Conservation (phyloP, 1,140 invertebrate species). For the Chelonus insularis region DNA sequence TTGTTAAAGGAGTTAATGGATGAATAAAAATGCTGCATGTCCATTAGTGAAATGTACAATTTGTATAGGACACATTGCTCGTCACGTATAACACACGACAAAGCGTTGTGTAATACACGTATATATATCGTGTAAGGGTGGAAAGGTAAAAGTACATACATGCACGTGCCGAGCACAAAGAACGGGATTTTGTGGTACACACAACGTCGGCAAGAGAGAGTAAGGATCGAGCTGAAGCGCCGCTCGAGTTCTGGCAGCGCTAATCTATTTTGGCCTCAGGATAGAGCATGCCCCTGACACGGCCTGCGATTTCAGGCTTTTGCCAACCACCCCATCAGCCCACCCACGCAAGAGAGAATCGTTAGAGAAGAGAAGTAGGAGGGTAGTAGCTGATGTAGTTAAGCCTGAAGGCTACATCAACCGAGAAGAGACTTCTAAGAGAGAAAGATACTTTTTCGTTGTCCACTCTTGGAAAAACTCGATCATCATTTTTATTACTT, state of each 20-base stretch:
- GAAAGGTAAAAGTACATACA: constrained; percentile 3
- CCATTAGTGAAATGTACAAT: neutral
- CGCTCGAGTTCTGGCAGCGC: constrained; percentile 38
- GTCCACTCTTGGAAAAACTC: too few species aligned
- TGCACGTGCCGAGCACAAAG: constrained; percentile 37
- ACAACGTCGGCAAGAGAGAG: constrained; percentile 34
- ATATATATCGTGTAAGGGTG: neutral
- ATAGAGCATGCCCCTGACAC: constrained; percentile 49
- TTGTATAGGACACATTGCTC: too few species aligned
- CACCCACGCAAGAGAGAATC: neutral
- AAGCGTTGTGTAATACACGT: neutral
- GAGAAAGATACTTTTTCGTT: too few species aligned
- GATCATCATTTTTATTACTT: too few species aligned
- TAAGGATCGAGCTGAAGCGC: constrained; percentile 40
- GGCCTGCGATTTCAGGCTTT: constrained; percentile 27
- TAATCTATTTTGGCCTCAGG: constrained; percentile 50
- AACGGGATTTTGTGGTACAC: constrained; percentile 33
- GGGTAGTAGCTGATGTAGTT: neutral
- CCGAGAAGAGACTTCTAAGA: too few species aligned
- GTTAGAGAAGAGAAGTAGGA: neutral
- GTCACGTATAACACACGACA: neutral
- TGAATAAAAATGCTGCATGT: neutral
- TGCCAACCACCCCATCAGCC: neutral
- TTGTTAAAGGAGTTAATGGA: neutral
- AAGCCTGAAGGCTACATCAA: too few species aligned